phyloP scores from a whole-genome alignment of 2,888 invertebrate species.

The Sussaba pulchella region DNA sequence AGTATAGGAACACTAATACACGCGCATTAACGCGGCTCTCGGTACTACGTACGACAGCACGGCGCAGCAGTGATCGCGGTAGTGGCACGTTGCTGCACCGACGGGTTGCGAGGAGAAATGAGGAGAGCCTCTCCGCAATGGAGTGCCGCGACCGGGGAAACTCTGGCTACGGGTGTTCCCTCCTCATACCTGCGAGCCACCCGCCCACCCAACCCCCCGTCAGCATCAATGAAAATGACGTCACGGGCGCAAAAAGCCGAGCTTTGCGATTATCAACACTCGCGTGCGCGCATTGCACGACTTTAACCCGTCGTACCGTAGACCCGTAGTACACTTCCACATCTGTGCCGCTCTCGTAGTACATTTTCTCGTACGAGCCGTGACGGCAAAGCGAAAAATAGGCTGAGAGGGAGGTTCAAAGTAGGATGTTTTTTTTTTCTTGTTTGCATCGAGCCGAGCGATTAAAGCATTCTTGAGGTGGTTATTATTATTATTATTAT shows the following conservation, averaged over 20 bases:
- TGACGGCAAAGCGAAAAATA: neutral
- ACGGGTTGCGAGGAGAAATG: constrained; percentile 14
- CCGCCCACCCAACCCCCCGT: constrained; percentile 79
- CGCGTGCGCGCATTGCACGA: constrained; percentile 63
- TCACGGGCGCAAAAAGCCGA: constrained; percentile 84
- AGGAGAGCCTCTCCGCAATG: constrained; percentile 56
- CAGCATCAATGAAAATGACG: constrained; percentile 87
- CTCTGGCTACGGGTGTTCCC: constrained; percentile 43
- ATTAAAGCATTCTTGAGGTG: too few species aligned
- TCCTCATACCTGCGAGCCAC: neutral
- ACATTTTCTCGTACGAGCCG: constrained; percentile 6
- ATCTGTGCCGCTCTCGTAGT: neutral
- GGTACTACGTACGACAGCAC: constrained; percentile 26
- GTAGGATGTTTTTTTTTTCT: constrained; percentile 6
- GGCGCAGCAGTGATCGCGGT: neutral
- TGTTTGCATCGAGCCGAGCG: neutral
- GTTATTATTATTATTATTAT: too few species aligned
- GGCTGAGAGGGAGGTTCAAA: neutral
- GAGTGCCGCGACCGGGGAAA: constrained; percentile 55
- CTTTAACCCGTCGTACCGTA: constrained; percentile 17
- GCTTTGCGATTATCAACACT: constrained; percentile 81
- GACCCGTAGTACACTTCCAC: constrained; percentile 1
- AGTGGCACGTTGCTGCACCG: constrained; percentile 45
- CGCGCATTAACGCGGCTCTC: too few species aligned
- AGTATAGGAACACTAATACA: constrained; percentile 15